A percentile compares a stretch with the other conserved stretches of the same genome.
phyloP scores from a whole-genome alignment of 2,888 invertebrate genomes.

The Rhingia rostrata region DNA sequence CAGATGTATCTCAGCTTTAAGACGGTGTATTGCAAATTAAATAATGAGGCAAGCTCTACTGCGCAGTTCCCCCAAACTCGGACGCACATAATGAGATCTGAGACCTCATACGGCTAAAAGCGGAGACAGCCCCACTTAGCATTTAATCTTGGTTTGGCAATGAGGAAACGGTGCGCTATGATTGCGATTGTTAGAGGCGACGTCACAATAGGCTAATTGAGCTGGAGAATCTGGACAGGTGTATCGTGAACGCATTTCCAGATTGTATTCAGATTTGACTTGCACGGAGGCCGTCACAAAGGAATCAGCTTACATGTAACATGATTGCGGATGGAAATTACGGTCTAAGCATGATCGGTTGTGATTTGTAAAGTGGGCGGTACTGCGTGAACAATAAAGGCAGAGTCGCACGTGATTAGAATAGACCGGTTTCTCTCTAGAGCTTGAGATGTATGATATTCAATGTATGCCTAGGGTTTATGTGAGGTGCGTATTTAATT shows the following conservation, averaged over 20 bases:
- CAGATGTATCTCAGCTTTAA: no score
- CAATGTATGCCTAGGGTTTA: not conserved
- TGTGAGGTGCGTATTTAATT: constrained; percentile 5
- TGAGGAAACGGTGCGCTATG: constrained; percentile 49
- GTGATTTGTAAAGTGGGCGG: constrained; percentile 2
- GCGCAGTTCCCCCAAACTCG: constrained; percentile 33
- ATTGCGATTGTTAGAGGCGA: constrained; percentile 32
- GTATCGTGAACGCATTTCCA: not conserved
- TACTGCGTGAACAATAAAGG: constrained; percentile 12
- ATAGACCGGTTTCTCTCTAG: constrained; percentile 31
- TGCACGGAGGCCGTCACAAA: not conserved
- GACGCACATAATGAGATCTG: not conserved
- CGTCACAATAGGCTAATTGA: constrained; percentile 7
- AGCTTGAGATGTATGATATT: not conserved
- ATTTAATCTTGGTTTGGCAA: constrained; percentile 58
- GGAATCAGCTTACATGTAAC: not conserved
- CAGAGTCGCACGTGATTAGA: constrained; percentile 36
- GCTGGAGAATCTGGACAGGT: constrained; percentile 4
- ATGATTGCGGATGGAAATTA: constrained; percentile 8
- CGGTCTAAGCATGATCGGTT: not conserved
- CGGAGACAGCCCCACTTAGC: constrained; percentile 40
- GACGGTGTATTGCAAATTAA: constrained; percentile 3
- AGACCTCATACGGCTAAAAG: constrained; percentile 29
- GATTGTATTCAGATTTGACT: not conserved
- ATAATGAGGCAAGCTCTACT: constrained; percentile 13